Evolutionary conservation across 2,888 invertebrate species (phyloP), one percentile per base, ranked within the genome.

Genomic region (Glaucopsyche alexis): DNA sequence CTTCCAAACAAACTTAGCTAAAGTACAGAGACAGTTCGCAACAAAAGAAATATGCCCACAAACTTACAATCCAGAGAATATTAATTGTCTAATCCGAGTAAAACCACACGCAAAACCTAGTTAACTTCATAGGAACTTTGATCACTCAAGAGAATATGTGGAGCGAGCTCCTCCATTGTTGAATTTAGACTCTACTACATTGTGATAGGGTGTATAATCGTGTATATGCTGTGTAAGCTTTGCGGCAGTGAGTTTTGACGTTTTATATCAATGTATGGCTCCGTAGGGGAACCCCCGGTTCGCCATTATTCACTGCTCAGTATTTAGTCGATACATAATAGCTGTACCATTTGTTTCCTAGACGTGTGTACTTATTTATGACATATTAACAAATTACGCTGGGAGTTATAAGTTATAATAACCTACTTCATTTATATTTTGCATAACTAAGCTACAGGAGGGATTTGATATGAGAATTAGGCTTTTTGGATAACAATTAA

Each of bases 231-330:
- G 4, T 8, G 67, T 14, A 16, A n/a, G 45, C 67, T 16, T n/a
- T 50, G 65, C 71, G 49, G 60, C 65, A 52, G 50, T 66, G 72
- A 82, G 84, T 84, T 84, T 81, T 81, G 78, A 79, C 76, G 78
- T 80, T 79, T 83, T 84, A 84, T 86, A 85, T 87, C 87, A 83
- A 88, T 84, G 86, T 84, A 87, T 86, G 86, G 81, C 79, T 74
- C 86, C 85, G 47, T 40, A 19, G 81, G 84, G 87, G 83, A 76
- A 71, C 72, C 74, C 76, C 79, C 79, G 78, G 78, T 78, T 80
- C 80, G 78, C 80, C 78, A 71, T 73, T 66, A 74, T 71, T 74
- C 73, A 47, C 66, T 29, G 75, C 75, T 75, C 72, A 72, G 71
- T 75, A 72, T 77, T 77, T 74, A 75, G 74, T 50, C 73, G 73